Evolutionary conservation across 2,797 vertebrate species (phyloP).

Genomic region (Aythya fuligula): DNA sequence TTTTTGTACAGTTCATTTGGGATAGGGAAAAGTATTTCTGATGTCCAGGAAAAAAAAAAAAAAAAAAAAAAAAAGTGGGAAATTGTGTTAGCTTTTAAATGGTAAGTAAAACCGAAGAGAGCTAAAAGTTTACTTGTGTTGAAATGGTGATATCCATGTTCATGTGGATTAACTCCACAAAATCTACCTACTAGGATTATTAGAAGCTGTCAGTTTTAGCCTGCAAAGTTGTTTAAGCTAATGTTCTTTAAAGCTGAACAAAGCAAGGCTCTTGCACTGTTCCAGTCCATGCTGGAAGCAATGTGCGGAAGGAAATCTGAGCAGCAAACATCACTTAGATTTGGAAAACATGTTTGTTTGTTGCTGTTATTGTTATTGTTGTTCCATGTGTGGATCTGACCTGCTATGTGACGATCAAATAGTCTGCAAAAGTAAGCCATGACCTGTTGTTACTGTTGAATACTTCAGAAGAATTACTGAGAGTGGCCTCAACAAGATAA

Average conservation of each 20-base stretch:
- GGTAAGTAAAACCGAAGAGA: background rate
- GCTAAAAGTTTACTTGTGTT: background rate
- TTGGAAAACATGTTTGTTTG: background rate
- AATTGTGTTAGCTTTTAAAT: background rate
- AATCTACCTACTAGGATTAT: background rate
- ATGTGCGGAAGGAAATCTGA: background rate
- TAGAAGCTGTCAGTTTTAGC: background rate
- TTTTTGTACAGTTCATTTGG: background rate
- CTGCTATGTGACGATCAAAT: background rate
- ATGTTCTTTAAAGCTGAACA: background rate
- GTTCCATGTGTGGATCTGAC: background rate
- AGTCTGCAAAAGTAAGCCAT: background rate
- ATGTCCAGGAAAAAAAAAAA: background rate
- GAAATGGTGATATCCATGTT: background rate
- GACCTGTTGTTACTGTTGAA: background rate
- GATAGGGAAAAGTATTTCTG: background rate
- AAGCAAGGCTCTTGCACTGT: background rate
- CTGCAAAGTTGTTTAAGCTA: background rate
- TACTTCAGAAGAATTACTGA: background rate
- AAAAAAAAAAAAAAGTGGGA: background rate
- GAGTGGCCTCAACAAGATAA: background rate
- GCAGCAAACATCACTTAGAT: background rate
- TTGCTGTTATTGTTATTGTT: too few relatives aligned
- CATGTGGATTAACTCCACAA: background rate
- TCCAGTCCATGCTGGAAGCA: background rate